phyloP scores from a whole-genome alignment of 2,888 invertebrate species.

The Tinea pellionella region DNA sequence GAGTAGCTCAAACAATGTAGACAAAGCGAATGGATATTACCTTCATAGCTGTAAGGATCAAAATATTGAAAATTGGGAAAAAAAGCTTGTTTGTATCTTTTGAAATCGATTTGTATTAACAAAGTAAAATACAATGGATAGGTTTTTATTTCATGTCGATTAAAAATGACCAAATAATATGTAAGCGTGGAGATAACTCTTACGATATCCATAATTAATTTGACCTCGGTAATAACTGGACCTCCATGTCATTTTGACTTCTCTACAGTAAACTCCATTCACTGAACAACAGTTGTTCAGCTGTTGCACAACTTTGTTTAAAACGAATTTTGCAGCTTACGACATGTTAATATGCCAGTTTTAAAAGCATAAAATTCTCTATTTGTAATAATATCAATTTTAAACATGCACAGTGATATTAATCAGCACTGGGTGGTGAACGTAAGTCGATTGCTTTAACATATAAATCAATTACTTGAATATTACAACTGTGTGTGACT shows the following conservation, averaged over 20 bases:
- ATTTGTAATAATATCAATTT: constrained; percentile 31
- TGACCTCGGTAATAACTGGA: constrained; percentile 9
- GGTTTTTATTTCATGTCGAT: too few relatives aligned
- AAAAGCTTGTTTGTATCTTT: too few relatives aligned
- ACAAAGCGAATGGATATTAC: too few relatives aligned
- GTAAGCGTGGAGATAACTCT: neutral
- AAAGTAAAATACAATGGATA: too few relatives aligned
- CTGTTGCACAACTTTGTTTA: neutral
- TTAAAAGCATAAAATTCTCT: constrained; percentile 40
- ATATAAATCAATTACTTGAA: too few relatives aligned
- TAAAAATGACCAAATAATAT: neutral
- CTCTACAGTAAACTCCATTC: neutral
- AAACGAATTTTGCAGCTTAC: constrained; percentile 4
- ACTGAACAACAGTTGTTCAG: neutral
- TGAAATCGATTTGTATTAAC: too few relatives aligned
- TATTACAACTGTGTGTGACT: too few relatives aligned
- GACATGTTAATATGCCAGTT: constrained; percentile 18
- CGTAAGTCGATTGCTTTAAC: too few relatives aligned
- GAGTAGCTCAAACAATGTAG: too few relatives aligned
- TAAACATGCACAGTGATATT: constrained; percentile 14
- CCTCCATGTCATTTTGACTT: neutral
- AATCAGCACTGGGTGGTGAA: neutral
- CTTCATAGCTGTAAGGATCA: too few relatives aligned
- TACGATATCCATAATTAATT: neutral
- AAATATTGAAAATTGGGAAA: too few relatives aligned